Conservation (phyloP, 30 jellyfish, hydroid and myxozoan species). For the Mastigias papua region DNA sequence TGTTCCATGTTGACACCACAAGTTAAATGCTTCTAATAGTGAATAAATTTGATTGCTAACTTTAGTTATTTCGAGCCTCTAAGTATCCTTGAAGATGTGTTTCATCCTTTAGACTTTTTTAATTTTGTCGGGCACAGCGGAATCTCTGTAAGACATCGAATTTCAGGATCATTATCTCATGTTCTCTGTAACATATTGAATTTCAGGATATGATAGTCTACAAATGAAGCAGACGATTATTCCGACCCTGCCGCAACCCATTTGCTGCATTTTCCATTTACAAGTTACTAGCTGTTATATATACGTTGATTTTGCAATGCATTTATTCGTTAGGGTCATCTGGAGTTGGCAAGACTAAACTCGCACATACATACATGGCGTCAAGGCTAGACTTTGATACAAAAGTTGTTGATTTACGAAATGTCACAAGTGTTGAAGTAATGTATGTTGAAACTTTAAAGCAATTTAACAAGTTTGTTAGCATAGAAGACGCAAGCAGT, state of each 20-base stretch:
- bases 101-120: too few species aligned
- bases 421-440: conserved; percentile 6
- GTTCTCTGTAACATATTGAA: too few species aligned
- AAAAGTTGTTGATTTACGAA: conserved; percentile 39
- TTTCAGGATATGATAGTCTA: too few species aligned
- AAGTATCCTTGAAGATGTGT: too few species aligned
- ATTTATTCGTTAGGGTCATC: conserved; percentile 30
- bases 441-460: conserved; percentile 47
- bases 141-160: too few species aligned
- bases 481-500: conserved; percentile 54
- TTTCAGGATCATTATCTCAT: too few species aligned
- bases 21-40: too few species aligned
- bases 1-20: too few species aligned
- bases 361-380: conserved; percentile 20
- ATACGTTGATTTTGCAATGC: not conserved
- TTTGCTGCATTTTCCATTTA: not conserved
- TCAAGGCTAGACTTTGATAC: conserved; percentile 7
- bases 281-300: not conserved
- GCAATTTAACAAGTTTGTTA: conserved; percentile 20
- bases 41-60: too few species aligned
- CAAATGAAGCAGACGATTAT: too few species aligned
- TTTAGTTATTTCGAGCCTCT: too few species aligned
- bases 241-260: not conserved
- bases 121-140: too few species aligned
- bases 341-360: conserved; percentile 65